Percentiles rank a stretch among this genome's conserved stretches.
Conservation (phyloP, 2,888 invertebrate genomes). For the Epinotia nisella region DNA sequence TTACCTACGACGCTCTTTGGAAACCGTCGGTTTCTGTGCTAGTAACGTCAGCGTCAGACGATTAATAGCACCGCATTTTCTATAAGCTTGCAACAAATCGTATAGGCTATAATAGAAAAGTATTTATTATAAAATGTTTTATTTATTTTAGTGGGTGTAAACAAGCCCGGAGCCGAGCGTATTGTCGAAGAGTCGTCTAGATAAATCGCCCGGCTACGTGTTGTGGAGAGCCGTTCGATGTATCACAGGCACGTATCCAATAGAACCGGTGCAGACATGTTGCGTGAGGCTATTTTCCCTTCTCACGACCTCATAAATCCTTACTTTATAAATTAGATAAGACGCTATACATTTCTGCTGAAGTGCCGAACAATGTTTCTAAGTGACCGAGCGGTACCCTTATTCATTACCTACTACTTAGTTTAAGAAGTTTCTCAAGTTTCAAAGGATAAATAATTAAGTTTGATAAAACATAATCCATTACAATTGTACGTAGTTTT, state of each 20-base stretch:
- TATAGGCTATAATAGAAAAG: background rate
- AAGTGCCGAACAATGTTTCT: conserved; percentile 40
- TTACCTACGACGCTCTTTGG: conserved; percentile 4
- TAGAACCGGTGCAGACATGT: conserved; percentile 68
- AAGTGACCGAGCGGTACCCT: conserved; percentile 27
- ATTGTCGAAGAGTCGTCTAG: conserved; percentile 62
- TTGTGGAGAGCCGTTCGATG: conserved; percentile 65
- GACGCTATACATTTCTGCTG: conserved; percentile 51
- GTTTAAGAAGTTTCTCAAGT: background rate
- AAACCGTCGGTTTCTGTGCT: background rate
- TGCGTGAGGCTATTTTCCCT: conserved; percentile 73
- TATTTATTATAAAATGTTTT: conserved; percentile 38
- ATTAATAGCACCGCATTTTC: background rate
- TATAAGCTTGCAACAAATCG: background rate
- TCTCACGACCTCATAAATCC: conserved; percentile 71
- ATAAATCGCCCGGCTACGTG: conserved; percentile 69
- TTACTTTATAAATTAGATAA: conserved; percentile 75
- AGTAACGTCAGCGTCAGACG: background rate
- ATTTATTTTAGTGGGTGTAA: conserved; percentile 64
- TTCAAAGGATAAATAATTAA: background rate
- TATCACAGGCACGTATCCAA: conserved; percentile 72
- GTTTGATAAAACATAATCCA: background rate
- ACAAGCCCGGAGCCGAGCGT: conserved; percentile 52
- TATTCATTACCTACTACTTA: conserved; percentile 16
- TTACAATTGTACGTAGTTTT: background rate